phyloP scores from a whole-genome alignment of 1,140 invertebrate species.

The Pachypsylla venusta region DNA sequence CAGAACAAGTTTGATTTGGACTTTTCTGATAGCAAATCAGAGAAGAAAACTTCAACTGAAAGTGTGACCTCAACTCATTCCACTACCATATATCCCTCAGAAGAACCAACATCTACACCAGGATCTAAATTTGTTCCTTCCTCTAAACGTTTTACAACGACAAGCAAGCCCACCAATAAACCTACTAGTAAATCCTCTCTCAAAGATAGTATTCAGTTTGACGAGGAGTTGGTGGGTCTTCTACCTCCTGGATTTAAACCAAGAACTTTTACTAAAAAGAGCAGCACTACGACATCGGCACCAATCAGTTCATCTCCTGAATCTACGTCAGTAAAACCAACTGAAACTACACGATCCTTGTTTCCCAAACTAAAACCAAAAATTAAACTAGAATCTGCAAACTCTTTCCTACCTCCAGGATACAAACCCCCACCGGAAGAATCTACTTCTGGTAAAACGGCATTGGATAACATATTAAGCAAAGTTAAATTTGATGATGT shows the following conservation, averaged over 20 bases:
- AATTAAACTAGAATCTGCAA: conserved; percentile 35
- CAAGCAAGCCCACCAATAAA: conserved; percentile 30
- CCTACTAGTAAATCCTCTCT: conserved; percentile 28
- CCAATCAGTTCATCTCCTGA: conserved; percentile 14
- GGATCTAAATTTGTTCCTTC: conserved; percentile 45
- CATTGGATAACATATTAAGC: conserved; percentile 18
- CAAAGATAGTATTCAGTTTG: conserved; percentile 42
- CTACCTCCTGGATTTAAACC: conserved; percentile 46
- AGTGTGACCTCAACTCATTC: conserved; percentile 20
- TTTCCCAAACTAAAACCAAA: conserved; percentile 14
- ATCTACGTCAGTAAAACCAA: conserved; percentile 10
- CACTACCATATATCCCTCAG: conserved; percentile 27
- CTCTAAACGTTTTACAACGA: conserved; percentile 35
- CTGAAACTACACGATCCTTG: background rate
- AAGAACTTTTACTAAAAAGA: conserved; percentile 35
- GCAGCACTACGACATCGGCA: conserved; percentile 29
- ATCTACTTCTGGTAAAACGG: conserved; percentile 20
- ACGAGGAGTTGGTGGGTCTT: conserved; percentile 37
- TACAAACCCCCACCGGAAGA: conserved; percentile 37
- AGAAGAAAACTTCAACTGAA: conserved; percentile 29
- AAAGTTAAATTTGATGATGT: conserved; percentile 30
- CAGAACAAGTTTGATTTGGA: conserved; percentile 32
- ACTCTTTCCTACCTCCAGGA: conserved; percentile 47
- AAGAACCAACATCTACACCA: conserved; percentile 31
- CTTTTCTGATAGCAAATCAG: conserved; percentile 38